Evolutionary conservation across 2,888 invertebrate species (phyloP), one percentile per base, ranked within the genome.

Genomic region (Habroteleia sp.): DNA sequence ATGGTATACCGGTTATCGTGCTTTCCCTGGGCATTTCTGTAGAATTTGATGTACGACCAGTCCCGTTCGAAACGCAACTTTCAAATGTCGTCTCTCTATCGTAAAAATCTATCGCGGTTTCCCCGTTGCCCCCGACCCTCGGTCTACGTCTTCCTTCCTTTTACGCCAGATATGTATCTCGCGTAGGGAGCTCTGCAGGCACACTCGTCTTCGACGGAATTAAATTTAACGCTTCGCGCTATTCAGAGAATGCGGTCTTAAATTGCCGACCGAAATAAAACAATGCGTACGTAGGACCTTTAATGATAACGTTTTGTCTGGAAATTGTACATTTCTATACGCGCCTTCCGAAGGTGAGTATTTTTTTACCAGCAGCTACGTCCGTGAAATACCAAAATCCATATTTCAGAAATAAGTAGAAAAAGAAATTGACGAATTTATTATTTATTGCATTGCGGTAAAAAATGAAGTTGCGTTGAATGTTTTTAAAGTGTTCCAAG

Each of bases 11-110:
- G n/a, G n/a, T n/a, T n/a, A n/a, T n/a, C n/a, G n/a, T n/a, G n/a
- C 66, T 71, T 71, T n/a, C 52, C 50, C 74, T 48, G 58, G 35
- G 42, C 69, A 50, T 75, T 62, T 66, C 66, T 60, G 60, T 33
- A 33, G 54, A 56, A 62, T 71, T 66, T 75, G 71, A 75, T 75
- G 62, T 71, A 75, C 62, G 71, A 31, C 56, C 62, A 65, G 71
- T 66, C 54, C 69, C 65, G 54, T 33, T 23, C 46, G 62, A 71
- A 75, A 66, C 56, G 75, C 65, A 72, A 75, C 66, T 62, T 62
- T 65, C 60, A 54, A 66, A 54, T 42, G 50, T 20, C 65, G 39
- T 52, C 56, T 41, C 65, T 71, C 54, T 66, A 75, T 75, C 75
- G 66, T 56, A 33, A 58, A 75, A 75, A 75, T 71, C 71, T 71